Base-by-base conservation (phyloP, 2,113 vertebrate species). In the Ramphastos sulfuratus region DNA sequence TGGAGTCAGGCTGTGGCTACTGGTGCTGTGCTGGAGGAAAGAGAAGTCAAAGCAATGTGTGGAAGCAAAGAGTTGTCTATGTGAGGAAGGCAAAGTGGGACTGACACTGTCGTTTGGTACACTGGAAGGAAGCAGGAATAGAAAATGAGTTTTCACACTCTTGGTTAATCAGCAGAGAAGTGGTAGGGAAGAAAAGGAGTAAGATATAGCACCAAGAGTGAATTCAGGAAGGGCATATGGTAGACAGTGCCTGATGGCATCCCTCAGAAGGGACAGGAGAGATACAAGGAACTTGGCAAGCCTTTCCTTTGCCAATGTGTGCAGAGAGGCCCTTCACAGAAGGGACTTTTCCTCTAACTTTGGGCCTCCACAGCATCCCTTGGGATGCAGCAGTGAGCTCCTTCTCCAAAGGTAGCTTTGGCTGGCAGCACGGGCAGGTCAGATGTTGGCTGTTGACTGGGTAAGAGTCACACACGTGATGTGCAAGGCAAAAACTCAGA, bases 391-490 rank as follows among this genome's bases (percentile, higher is more conserved):
- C 63, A 77, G 39, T 27, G 66, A 90, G 52, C 39, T 87, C 6
- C 7, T 64, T 63, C 87, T 90, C 71, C 61, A 91, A 66, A 87
- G 33, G 27, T 46, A 74, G 60, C 20, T 85, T 66, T 78, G 50
- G n/a, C 30, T 72, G 55, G 46, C 60, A 85, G 56, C 0, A 4
- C 23, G 33, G 74, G 63, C 52, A 87, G 74, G 55, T 88, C 46
- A 67, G 16, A 85, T 1, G 7, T 50, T 54, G 91, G 82, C 92
- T 80, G 75, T 94, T 96, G 96, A 90, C 96, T 97, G 96, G 92
- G 95, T 96, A 96, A 96, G 80, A 97, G 94, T 95, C 94, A 95
- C 55, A 91, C 15, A 75, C 23, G 88, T 9, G 80, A 93, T 28
- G 4, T 88, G 10, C 80, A 94, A 87, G 55, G 82, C 70, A 94